phyloP scores from a whole-genome alignment of 2,888 invertebrate genomes.

The Eristalinus aeneus region DNA sequence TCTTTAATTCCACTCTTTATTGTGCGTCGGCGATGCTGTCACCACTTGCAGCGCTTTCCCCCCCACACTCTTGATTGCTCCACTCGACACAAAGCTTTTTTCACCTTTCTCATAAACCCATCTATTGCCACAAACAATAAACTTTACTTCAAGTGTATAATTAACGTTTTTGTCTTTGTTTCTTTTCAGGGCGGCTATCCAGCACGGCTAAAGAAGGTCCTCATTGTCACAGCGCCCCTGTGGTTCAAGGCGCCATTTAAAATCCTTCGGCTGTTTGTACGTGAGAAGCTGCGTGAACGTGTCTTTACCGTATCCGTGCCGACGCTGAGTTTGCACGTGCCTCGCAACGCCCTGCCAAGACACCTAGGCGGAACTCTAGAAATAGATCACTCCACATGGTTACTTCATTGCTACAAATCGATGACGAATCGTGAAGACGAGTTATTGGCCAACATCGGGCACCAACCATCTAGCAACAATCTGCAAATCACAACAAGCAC shows the following conservation, averaged over 20 bases:
- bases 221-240: conserved; percentile 97
- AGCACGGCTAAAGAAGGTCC: conserved; percentile 96
- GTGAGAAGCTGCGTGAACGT: conserved; percentile 96
- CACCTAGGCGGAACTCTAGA: conserved; percentile 93
- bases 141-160: background rate
- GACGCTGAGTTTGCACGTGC: conserved; percentile 94
- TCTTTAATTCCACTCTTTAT: conserved; percentile 13
- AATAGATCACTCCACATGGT: conserved; percentile 95
- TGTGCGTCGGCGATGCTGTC: background rate
- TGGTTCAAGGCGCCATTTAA: conserved; percentile 99
- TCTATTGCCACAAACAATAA: background rate
- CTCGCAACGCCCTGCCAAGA: conserved; percentile 91
- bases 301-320: conserved; percentile 97
- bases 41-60: background rate
- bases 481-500: conserved; percentile 55
- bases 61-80: background rate
- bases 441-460: conserved; percentile 80
- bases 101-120: too few species aligned
- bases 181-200: conserved; percentile 95
- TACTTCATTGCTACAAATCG: conserved; percentile 88
- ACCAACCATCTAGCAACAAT: conserved; percentile 75
- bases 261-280: conserved; percentile 95
- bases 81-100: too few species aligned
- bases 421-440: conserved; percentile 89
- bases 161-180: conserved; percentile 38